Evolutionary conservation across 2,888 invertebrate genomes (phyloP), one percentile per base, ranked within the genome.

Genomic region (Parthenolecanium corni): DNA sequence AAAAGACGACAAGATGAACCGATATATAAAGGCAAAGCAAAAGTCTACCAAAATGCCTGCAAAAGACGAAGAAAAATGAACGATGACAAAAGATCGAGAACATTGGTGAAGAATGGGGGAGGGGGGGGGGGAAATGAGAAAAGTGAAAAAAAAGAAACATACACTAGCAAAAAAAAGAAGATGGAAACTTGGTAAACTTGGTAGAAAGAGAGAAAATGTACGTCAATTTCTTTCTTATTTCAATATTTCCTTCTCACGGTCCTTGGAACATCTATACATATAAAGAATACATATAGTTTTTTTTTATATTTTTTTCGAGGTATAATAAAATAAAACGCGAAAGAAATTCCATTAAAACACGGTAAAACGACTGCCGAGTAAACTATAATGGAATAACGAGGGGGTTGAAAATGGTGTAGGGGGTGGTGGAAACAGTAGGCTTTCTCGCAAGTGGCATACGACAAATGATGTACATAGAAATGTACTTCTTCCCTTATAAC

Each of bases 401-500:
- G 31, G 31, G 31, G 31, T 5, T 31, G 31, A 31, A 31, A 31
- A 31, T 31, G 31, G 31, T 31, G 31, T 18, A 20, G 36, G 25
- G n/a, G 57, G 57, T 20, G 31, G 47, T 47, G 36, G 46, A 12
- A 46, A 31, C 31, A 9, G 31, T 31, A 31, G 57, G 46, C 47
- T 58, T 58, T 46, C 57, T 58, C 57, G 57, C 57, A 36, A 58
- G 49, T 58, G 57, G 57, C 57, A 47, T 58, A 49, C 57, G 57
- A 58, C 57, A 58, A 58, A 58, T 58, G 57, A 58, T 58, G 57
- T 58, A 62, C 62, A 62, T 38, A 52, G 62, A 62, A 62, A 62
- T 62, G 52, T 62, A 62, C 62, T 62, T 52, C 52, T 52, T 52
- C 52, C 52, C 42, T 52, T 52, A 42, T 62, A 62, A 52, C 62